Conservation (phyloP, 2,888 invertebrate genomes). For the Unio delphinus region DNA sequence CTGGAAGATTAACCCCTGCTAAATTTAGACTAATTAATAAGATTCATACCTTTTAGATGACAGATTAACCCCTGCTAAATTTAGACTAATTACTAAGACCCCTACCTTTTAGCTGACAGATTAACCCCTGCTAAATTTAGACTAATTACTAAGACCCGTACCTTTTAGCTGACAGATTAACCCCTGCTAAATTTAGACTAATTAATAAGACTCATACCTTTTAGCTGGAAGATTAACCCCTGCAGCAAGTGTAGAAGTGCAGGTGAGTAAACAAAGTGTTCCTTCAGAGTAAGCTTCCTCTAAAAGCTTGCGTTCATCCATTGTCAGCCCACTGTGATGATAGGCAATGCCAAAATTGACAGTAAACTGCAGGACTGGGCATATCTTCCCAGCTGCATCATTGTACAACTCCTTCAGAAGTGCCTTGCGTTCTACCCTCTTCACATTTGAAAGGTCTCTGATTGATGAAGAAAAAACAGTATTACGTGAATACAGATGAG, state of each 20-base stretch:
- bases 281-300: constrained; percentile 86
- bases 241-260: constrained; percentile 97
- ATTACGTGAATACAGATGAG: background rate
- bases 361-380: constrained; percentile 79
- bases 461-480: constrained; percentile 15
- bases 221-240: constrained; percentile 96
- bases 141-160: too few relatives aligned
- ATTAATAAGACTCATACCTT: constrained; percentile 72
- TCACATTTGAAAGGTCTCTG: constrained; percentile 76
- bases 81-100: too few relatives aligned
- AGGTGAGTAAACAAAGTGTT: constrained; percentile 89
- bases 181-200: constrained; percentile 66
- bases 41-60: too few relatives aligned
- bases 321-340: constrained; percentile 89
- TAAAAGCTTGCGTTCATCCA: constrained; percentile 86
- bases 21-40: too few relatives aligned
- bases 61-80: too few relatives aligned
- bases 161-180: too few relatives aligned
- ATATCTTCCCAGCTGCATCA: constrained; percentile 80
- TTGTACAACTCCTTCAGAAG: constrained; percentile 77
- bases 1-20: too few relatives aligned
- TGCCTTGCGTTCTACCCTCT: constrained; percentile 74
- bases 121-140: too few relatives aligned
- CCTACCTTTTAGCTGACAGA: too few relatives aligned
- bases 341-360: constrained; percentile 89